Base-by-base conservation (phyloP, 2,888 invertebrate species). In the Drosophila borborema region DNA sequence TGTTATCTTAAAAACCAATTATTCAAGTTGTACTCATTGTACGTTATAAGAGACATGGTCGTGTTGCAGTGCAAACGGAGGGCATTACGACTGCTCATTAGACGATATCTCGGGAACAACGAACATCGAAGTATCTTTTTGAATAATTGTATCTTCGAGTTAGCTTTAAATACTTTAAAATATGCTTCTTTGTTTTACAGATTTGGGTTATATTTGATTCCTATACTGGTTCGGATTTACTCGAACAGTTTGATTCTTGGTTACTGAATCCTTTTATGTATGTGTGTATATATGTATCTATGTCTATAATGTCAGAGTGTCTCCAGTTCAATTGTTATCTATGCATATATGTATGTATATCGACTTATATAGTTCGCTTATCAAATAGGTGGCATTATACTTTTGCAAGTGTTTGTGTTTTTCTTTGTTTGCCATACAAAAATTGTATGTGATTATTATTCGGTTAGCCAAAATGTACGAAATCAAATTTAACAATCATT, bases 401-500 rank as follows among this genome's bases (percentile, higher is more conserved):
- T 36, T 7, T 51, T 14, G 18, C 51, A 51, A 51, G 49, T 56
- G 36, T 63, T 6, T 63, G 36, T 66, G 41, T 56, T 51, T 51
- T 66, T 64, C 36, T 46, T 45, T 67, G 45, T 28, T 65, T 64
- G 58, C 34, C 58, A 71, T 76, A 68, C 61, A 75, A 65, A 71
- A 75, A 67, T 46, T 49, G 67, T 68, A 74, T 72, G 45, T n/a
- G 45, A 31, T 77, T 80, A 74, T 38, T 38, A 54, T 23, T 36
- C 16, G 74, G 77, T 41, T 74, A 80, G 67, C 67, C 72, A 74
- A 51, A 83, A 83, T 73, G 73, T 70, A 60, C 67, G 46, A 74
- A 77, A 75, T 78, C 49, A 74, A 71, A 67, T 56, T 58, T 66
- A 72, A 71, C 63, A 72, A 34, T 55, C 34, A 51, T 64, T 53